phyloP scores from a whole-genome alignment of 2,113 vertebrate genomes.

The Suncus etruscus region DNA sequence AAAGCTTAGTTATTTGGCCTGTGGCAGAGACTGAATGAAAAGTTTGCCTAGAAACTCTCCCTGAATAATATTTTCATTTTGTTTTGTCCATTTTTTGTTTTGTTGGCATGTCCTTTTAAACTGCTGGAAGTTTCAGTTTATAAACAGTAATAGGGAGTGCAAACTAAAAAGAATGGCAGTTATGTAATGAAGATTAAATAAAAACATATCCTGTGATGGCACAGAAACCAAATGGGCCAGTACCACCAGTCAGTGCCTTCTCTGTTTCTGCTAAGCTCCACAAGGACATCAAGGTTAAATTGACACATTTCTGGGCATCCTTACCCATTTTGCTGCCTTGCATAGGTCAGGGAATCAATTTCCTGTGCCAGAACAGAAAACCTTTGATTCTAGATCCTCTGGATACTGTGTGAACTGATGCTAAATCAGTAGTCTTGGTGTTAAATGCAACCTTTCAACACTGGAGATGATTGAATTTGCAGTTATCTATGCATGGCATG shows the following conservation, averaged over 20 bases:
- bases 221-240: neutral
- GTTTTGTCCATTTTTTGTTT: neutral
- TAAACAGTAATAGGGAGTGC: neutral
- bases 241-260: neutral
- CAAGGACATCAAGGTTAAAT: neutral
- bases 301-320: neutral
- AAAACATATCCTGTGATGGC: neutral
- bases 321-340: neutral
- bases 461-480: neutral
- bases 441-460: neutral
- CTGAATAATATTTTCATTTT: neutral
- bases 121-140: neutral
- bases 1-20: neutral
- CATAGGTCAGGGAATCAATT: neutral
- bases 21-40: constrained; percentile 4
- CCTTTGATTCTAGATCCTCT: neutral
- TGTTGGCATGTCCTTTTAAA: neutral
- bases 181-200: neutral
- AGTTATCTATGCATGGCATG: neutral
- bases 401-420: neutral
- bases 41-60: neutral
- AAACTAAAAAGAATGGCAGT: neutral
- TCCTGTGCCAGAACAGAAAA: neutral
- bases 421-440: neutral
- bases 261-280: neutral